Base-by-base conservation (phyloP, 2,113 vertebrate genomes). In the Psammodynastes pulverulentus region DNA sequence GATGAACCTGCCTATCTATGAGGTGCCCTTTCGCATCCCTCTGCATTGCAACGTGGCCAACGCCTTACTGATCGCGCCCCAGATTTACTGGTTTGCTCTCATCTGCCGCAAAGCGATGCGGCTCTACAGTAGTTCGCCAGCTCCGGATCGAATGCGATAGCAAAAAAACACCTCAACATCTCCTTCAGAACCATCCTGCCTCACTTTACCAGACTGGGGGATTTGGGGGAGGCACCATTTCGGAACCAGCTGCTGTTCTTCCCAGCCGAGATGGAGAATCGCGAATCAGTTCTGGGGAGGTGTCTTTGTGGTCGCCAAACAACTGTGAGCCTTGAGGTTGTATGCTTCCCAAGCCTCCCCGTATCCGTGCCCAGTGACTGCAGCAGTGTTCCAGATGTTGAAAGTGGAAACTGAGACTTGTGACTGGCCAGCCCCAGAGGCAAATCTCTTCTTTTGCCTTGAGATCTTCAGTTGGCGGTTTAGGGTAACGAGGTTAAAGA, bases 11-110 rank as follows among this genome's bases (percentile, higher is more conserved):
- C 98, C 98, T 0, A 4, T 98, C 4, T 97, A 98, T 96, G 94
- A 94, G 87, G 99, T 99, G 90, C 99, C 99, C 51, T 98, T 98
- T 97, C 98, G 97, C 96, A 98, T 99, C 95, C 98, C 99, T 1
- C 95, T 98, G 72, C 95, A 97, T 93, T 95, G 98, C 97, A 99
- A 99, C 89, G 95, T 99, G 90, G 98, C 98, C 95, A 99, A 98
- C 94, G 96, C 94, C 10, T 96, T 98, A 94, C 98, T 99, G 97
- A 97, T 99, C 93, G 98, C 98, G 7, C 99, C 99, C 0, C 99
- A 99, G 97, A 96, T 99, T 97, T 99, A 99, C 98, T 99, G 99
- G 99, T 99, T 99, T 93, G 89, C 97, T 43, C 98, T 99, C 94
- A 98, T 99, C 58, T 99, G 98, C 96, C 97, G 96, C 92, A 99